phyloP scores from a whole-genome alignment of 2,113 vertebrate species.

The Grus americana region DNA sequence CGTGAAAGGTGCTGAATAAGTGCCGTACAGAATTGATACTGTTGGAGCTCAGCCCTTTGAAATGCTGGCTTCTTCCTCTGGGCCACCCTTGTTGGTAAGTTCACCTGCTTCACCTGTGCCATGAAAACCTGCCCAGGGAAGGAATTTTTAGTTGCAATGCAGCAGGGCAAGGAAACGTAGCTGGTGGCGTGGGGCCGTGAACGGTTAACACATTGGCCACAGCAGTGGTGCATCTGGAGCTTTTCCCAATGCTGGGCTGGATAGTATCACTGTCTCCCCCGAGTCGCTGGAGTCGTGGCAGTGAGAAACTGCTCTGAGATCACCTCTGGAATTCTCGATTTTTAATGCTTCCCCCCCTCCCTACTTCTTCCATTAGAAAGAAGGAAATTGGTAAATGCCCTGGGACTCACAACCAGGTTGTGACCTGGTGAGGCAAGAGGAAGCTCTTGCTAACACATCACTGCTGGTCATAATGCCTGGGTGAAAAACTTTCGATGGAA shows the following conservation, averaged over 20 bases:
- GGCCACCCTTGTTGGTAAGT: accelerated
- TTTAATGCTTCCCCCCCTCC: neutral
- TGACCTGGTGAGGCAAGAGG: neutral
- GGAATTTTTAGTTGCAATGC: neutral
- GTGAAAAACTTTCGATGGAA: neutral
- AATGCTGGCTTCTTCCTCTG: neutral
- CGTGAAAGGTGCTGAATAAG: neutral
- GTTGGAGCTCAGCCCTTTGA: neutral
- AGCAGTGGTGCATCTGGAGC: constrained; percentile 7
- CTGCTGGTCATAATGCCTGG: neutral
- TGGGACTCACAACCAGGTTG: neutral
- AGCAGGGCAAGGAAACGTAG: neutral
- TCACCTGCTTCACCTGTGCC: neutral
- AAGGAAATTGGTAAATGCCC: neutral
- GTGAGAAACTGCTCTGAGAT: constrained; percentile 53
- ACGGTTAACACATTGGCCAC: constrained; percentile 1
- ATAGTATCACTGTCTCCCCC: constrained; percentile 32
- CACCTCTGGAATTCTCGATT: neutral
- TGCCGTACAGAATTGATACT: accelerated
- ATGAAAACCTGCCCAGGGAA: neutral
- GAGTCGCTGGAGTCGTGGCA: neutral
- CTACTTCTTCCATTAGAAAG: neutral
- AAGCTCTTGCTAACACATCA: neutral
- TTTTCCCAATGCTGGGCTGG: constrained; percentile 29
- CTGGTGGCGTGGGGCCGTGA: neutral